Evolutionary conservation across 2,888 invertebrate species (phyloP).

Genomic region (Epicampocera succincta): DNA sequence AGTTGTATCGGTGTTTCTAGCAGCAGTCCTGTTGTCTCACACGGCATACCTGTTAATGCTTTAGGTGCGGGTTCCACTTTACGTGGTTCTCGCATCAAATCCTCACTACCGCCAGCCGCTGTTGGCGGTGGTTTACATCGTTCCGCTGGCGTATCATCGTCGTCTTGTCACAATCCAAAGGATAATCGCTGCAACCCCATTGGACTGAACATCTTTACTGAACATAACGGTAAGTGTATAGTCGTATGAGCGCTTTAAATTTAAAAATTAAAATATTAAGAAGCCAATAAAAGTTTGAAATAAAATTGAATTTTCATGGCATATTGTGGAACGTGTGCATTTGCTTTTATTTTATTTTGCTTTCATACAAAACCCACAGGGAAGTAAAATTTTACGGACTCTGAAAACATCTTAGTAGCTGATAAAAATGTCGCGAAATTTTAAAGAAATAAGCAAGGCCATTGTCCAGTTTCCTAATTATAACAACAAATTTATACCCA

Average conservation of each 20-base stretch:
- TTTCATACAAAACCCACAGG: no score
- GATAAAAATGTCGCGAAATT: no score
- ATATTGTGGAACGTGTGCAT: no score
- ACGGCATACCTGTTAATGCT: constrained; percentile 78
- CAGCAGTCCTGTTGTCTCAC: constrained; percentile 78
- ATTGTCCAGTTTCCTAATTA: no score
- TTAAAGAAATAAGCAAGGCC: no score
- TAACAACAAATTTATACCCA: no score
- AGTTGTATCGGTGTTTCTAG: constrained; percentile 84
- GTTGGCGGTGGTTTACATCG: constrained; percentile 71
- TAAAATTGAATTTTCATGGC: no score
- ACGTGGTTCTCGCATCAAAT: constrained; percentile 88
- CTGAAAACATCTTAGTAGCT: no score
- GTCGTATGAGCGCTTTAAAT: background rate
- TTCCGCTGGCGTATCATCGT: constrained; percentile 55
- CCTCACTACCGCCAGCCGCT: constrained; percentile 74
- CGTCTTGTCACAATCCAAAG: constrained; percentile 83
- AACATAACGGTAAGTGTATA: constrained; percentile 92
- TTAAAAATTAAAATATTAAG: no score
- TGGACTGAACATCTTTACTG: constrained; percentile 95
- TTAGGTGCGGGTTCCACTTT: constrained; percentile 84
- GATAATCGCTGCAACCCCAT: constrained; percentile 86
- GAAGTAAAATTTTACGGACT: no score
- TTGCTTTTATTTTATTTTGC: no score
- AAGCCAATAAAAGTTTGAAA: no score